Evolutionary conservation across 2,113 vertebrate species (phyloP).

Genomic region (Crypturellus undulatus): DNA sequence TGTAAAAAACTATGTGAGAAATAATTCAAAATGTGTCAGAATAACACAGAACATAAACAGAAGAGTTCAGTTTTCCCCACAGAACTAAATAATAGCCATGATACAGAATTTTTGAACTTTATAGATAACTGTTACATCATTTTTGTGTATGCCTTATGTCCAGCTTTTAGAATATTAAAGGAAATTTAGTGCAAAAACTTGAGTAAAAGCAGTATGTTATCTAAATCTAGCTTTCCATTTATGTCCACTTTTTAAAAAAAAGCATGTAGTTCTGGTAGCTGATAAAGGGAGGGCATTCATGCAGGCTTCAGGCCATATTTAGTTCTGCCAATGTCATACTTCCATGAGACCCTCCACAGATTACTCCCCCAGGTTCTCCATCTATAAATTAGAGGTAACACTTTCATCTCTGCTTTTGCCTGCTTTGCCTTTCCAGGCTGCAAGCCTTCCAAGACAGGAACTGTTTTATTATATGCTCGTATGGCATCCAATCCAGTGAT

Average conservation of each 20-base stretch:
- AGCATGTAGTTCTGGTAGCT: rapidly evolving
- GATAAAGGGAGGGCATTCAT: not conserved
- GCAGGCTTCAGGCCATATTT: not conserved
- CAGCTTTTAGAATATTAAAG: not conserved
- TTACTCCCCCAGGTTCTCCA: not conserved
- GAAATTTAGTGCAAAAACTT: not conserved
- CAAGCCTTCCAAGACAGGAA: not conserved
- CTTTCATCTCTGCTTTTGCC: not conserved
- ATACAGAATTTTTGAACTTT: not conserved
- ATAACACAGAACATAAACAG: not conserved
- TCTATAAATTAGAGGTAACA: not conserved
- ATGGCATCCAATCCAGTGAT: not conserved
- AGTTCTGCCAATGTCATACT: not conserved
- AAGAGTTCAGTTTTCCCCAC: not conserved
- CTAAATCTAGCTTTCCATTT: not conserved
- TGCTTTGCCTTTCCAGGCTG: not conserved
- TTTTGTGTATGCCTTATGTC: not conserved
- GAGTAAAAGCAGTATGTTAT: not conserved
- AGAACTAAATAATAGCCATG: not conserved
- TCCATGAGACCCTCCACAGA: not conserved
- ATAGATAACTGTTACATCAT: rapidly evolving
- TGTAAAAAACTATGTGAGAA: not conserved
- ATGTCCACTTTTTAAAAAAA: not conserved
- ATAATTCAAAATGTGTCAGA: not conserved
- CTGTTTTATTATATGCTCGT: not conserved